phyloP scores from a whole-genome alignment of 2,797 vertebrate species.

The Columba guinea region DNA sequence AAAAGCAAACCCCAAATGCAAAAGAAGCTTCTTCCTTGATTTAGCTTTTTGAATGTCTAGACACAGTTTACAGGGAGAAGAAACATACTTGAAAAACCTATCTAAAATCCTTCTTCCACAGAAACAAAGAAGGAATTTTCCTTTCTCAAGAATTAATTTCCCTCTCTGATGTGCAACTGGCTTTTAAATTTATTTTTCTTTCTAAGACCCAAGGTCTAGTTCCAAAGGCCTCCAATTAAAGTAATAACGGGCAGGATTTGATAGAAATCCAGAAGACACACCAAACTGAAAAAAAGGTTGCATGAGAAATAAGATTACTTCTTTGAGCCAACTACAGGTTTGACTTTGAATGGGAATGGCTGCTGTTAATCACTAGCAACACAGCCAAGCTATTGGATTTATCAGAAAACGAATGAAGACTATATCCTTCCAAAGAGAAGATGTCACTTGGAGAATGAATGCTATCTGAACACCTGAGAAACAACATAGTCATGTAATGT shows the following conservation, averaged over 20 bases:
- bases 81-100: background rate
- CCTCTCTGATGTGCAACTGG: background rate
- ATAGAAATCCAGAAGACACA: background rate
- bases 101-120: background rate
- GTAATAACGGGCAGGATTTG: background rate
- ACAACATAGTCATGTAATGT: background rate
- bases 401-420: background rate
- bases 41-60: background rate
- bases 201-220: background rate
- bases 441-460: background rate
- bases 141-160: background rate
- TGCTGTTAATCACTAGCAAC: background rate
- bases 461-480: background rate
- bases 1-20: slow-evolving; percentile 1
- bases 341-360: background rate
- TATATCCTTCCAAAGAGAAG: background rate
- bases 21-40: background rate
- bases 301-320: background rate
- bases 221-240: background rate
- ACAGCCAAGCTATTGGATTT: background rate
- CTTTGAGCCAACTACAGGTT: background rate
- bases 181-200: background rate
- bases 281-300: background rate
- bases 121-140: background rate
- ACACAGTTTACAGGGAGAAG: background rate